These are phyloP conservation scores for Alethe diademata DNA, from an alignment of 2,113 vertebrate species.

Conservation along the genomic window DNA sequence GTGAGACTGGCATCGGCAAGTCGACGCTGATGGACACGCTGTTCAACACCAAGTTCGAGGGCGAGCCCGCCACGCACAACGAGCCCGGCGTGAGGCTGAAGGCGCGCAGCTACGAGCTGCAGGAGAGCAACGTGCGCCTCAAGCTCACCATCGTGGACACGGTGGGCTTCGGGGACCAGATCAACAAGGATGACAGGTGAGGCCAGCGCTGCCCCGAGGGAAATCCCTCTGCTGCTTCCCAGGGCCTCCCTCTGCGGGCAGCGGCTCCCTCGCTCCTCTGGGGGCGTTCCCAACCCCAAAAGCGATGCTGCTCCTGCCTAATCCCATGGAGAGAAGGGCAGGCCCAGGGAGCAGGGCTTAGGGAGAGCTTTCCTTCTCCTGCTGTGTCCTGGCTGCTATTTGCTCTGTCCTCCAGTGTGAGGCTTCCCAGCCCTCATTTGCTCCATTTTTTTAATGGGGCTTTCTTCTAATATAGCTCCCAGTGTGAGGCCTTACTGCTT, in stretches of 20 bases:
- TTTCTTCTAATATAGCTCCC: not conserved
- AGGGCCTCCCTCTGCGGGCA: not conserved
- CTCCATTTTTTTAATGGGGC: fast-evolving
- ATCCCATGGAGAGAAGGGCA: not conserved
- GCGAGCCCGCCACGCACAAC: conserved; percentile 80
- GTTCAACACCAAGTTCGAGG: conserved; percentile 86
- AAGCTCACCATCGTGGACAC: conserved; percentile 84
- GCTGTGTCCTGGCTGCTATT: not conserved
- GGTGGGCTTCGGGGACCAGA: conserved; percentile 82
- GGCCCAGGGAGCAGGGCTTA: not conserved
- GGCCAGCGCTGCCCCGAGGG: not conserved
- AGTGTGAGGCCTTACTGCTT: not conserved
- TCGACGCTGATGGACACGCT: conserved; percentile 84
- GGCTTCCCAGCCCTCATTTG: not conserved
- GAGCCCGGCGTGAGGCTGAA: conserved; percentile 83
- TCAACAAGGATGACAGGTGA: conserved; percentile 86
- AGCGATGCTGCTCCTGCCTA: not conserved
- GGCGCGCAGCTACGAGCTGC: conserved; percentile 83
- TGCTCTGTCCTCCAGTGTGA: not conserved
- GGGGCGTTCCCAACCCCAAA: fast-evolving
- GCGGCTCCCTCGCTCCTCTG: not conserved
- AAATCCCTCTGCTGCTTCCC: fast-evolving
- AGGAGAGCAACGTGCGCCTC: conserved; percentile 83
- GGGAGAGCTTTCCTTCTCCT: not conserved
- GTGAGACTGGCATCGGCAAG: conserved; percentile 83